These are phyloP conservation scores for Saturnia japonica DNA, from an alignment of 2,888 invertebrate species.

Conservation along the genomic window DNA sequence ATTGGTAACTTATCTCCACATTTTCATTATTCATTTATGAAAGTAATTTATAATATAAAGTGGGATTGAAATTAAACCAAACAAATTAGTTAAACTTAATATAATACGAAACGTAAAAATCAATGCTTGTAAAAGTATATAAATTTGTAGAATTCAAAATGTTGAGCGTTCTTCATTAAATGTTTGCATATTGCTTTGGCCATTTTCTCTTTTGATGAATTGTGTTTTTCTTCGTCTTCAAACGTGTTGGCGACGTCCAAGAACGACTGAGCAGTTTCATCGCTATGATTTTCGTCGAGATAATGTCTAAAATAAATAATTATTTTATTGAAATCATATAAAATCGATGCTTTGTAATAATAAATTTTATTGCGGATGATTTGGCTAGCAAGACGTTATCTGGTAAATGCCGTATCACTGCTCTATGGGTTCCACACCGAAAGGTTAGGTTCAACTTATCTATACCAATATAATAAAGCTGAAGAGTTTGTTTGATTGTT, in stretches of 20 bases:
- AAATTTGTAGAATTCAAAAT: conserved; percentile 49
- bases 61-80: not conserved
- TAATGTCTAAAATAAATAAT: conserved; percentile 44
- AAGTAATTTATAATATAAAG: too few relatives aligned
- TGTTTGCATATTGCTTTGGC: conserved; percentile 50
- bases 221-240: conserved; percentile 44
- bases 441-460: too few relatives aligned
- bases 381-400: too few relatives aligned
- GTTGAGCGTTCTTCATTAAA: conserved; percentile 37
- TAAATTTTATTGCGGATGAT: too few relatives aligned
- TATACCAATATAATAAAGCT: too few relatives aligned
- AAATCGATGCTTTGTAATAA: too few relatives aligned
- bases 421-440: too few relatives aligned
- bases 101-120: too few relatives aligned
- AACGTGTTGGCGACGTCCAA: conserved; percentile 49
- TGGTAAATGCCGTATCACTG: too few relatives aligned
- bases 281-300: conserved; percentile 47
- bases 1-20: too few relatives aligned
- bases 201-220: conserved; percentile 50
- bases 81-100: not conserved
- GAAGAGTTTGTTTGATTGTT: too few relatives aligned
- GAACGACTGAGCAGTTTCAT: conserved; percentile 43
- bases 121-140: conserved; percentile 50
- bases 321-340: not conserved
- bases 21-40: too few relatives aligned